Percentiles rank a stretch among this genome's conserved stretches.
These are phyloP conservation scores for Chaetorhynchus papuensis DNA, from an alignment of 2,113 vertebrate genomes.

Conservation along the genomic window DNA sequence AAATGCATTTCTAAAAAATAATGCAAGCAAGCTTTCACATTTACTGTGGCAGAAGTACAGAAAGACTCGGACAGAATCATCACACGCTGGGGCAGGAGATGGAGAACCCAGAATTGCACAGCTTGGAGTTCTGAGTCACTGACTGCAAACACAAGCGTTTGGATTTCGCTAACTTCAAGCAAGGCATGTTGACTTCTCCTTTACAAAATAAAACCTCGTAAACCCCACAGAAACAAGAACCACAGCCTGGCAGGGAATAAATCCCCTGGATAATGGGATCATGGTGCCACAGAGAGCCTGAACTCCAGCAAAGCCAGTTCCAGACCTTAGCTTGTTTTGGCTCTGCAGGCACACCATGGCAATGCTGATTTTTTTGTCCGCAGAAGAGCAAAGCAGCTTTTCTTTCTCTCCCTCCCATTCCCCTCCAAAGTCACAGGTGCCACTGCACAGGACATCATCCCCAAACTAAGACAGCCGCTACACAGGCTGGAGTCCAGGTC, in stretches of 20 bases:
- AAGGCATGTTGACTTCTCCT: constrained; percentile 45
- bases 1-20: constrained; percentile 77
- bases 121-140: constrained; percentile 57
- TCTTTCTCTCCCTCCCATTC: background rate
- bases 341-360: constrained; percentile 37
- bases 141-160: constrained; percentile 63
- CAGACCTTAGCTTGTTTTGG: background rate
- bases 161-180: background rate
- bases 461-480: constrained; percentile 39
- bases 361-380: background rate
- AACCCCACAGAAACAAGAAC: constrained; percentile 18
- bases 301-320: constrained; percentile 17
- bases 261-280: background rate
- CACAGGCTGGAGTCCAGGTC: background rate
- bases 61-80: constrained; percentile 58
- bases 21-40: constrained; percentile 76
- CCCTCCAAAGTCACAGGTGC: background rate
- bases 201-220: background rate
- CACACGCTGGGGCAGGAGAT: constrained; percentile 34
- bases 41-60: constrained; percentile 70
- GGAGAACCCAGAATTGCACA: constrained; percentile 61
- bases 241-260: constrained; percentile 37
- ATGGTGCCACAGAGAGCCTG: background rate
- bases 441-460: constrained; percentile 17
- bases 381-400: constrained; percentile 37